Conservation (phyloP, 2,888 invertebrate genomes). For the Leucophenga maculata region DNA sequence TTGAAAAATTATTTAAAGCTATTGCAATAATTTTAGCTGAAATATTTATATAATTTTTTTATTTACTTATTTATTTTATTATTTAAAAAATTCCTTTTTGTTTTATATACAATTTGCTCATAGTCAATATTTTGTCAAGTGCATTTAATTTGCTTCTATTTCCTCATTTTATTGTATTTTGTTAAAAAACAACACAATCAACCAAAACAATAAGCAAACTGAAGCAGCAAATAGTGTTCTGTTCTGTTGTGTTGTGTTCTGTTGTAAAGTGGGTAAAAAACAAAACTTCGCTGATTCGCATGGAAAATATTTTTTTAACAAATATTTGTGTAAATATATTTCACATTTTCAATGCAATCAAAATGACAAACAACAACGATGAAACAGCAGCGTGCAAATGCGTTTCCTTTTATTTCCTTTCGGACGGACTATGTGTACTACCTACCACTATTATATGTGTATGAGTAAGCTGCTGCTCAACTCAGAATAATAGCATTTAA, state of each 20-base stretch:
- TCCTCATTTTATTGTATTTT: not conserved
- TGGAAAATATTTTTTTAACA: slow-evolving; percentile 8
- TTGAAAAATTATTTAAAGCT: no score
- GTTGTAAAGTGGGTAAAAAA: no score
- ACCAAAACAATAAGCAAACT: not conserved
- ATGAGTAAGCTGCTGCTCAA: not conserved
- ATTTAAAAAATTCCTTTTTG: not conserved
- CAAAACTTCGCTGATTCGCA: no score
- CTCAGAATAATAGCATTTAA: slow-evolving; percentile 21
- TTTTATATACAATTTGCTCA: not conserved
- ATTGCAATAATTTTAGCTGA: no score
- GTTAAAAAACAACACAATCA: not conserved
- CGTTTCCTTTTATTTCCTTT: not conserved
- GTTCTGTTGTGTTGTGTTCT: no score
- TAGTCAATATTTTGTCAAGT: slow-evolving; percentile 12
- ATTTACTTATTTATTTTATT: no score
- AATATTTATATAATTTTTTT: no score
- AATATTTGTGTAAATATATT: slow-evolving; percentile 27
- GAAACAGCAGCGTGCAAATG: not conserved
- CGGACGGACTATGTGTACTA: no score
- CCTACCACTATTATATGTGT: no score
- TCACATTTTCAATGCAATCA: slow-evolving; percentile 24
- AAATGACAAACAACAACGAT: slow-evolving; percentile 22
- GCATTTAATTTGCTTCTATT: slow-evolving; percentile 12
- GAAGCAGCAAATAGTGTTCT: not conserved